phyloP scores from a whole-genome alignment of 1,140 invertebrate species.

The Megalopta genalis region DNA sequence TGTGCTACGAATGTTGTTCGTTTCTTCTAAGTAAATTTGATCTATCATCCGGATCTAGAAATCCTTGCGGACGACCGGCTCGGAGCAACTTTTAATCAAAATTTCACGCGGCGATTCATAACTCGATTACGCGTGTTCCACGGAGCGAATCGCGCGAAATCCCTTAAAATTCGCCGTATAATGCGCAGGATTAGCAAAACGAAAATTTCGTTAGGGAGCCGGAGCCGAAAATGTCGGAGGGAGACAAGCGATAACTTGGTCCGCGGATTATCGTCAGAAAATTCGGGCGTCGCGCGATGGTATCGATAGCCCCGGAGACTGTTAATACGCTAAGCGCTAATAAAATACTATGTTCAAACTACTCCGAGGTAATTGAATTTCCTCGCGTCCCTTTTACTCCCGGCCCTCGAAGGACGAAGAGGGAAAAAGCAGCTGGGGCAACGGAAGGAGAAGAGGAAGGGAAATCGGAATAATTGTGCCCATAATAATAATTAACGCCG shows the following conservation, averaged over 20 bases:
- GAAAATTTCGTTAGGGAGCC: conserved; percentile 33
- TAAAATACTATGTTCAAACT: conserved; percentile 29
- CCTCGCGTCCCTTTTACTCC: conserved; percentile 6
- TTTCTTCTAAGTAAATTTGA: too few relatives aligned
- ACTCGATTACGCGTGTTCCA: conserved; percentile 3
- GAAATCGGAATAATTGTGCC: conserved; percentile 44
- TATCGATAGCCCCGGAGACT: conserved; percentile 25
- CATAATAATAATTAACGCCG: conserved; percentile 51
- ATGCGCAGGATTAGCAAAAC: conserved; percentile 8
- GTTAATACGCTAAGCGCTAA: conserved; percentile 34
- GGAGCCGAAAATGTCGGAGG: neutral
- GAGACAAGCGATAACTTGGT: neutral
- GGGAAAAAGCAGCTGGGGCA: neutral
- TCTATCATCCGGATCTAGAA: too few relatives aligned
- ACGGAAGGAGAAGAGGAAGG: neutral
- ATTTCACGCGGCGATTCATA: neutral
- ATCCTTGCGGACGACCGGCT: neutral
- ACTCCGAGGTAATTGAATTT: conserved; percentile 13
- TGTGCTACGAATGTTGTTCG: too few relatives aligned
- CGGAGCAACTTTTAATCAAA: conserved; percentile 11
- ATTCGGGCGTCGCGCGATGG: conserved; percentile 5
- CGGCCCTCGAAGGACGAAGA: too few relatives aligned
- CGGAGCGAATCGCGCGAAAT: neutral
- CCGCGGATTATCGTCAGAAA: conserved; percentile 26
- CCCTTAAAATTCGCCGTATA: neutral